Evolutionary conservation across 2,888 invertebrate species (phyloP).

Genomic region (Itoplectis maculator): DNA sequence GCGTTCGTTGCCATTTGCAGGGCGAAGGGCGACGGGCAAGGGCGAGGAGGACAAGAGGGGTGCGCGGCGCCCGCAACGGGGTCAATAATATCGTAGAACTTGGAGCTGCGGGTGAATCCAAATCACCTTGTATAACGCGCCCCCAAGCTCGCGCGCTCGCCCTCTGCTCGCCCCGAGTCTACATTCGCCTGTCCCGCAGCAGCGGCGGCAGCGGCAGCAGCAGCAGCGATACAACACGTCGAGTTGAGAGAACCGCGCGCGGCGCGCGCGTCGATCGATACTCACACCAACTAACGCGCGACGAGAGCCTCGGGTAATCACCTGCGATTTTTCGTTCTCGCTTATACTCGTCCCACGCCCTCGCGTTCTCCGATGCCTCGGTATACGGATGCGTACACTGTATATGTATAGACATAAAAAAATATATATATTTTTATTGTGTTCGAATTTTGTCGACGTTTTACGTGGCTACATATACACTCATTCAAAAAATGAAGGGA

Average conservation of each 20-base stretch:
- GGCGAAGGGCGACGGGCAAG: constrained; percentile 9
- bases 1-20: neutral
- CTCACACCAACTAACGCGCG: constrained; percentile 60
- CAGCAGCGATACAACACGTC: constrained; percentile 44
- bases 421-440: neutral
- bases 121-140: constrained; percentile 69
- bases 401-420: neutral
- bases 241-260: constrained; percentile 3
- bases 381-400: neutral
- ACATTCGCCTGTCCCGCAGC: constrained; percentile 46
- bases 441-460: too few species aligned
- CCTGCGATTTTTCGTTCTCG: constrained; percentile 70
- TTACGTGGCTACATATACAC: too few species aligned
- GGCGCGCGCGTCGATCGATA: constrained; percentile 51
- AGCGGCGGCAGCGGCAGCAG: constrained; percentile 2
- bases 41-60: constrained; percentile 9
- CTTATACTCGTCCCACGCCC: constrained; percentile 15
- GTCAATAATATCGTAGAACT: constrained; percentile 70
- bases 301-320: constrained; percentile 69
- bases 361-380: constrained; percentile 3
- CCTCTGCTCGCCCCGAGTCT: constrained; percentile 54
- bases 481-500: too few species aligned
- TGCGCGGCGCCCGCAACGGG: constrained; percentile 53
- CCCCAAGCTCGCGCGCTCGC: constrained; percentile 51
- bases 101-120: constrained; percentile 68